Conservation (phyloP, 92 coral and sea anemone genomes). For the Desmophyllum pertusum region DNA sequence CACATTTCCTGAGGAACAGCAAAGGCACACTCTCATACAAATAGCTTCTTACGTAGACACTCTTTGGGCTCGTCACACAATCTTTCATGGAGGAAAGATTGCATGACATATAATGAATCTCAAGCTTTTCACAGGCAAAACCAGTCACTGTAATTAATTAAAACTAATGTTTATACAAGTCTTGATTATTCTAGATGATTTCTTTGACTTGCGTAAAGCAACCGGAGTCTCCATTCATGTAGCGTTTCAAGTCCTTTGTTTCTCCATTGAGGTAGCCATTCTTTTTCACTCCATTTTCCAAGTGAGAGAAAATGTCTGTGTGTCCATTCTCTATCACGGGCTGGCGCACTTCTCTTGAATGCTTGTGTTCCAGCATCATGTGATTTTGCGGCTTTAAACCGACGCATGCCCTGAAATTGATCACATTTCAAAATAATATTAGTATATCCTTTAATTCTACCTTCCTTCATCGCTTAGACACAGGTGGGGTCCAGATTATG, state of each 20-base stretch:
- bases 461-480: too few species aligned
- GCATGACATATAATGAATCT: too few species aligned
- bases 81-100: too few species aligned
- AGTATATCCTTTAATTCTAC: too few species aligned
- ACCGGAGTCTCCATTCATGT: slow-evolving; percentile 28
- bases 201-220: slow-evolving; percentile 25
- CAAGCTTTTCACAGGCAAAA: too few species aligned
- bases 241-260: slow-evolving; percentile 9
- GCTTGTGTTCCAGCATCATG: slow-evolving; percentile 94
- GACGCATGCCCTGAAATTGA: slow-evolving; percentile 90
- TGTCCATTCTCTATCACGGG: slow-evolving; percentile 4
- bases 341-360: slow-evolving; percentile 47
- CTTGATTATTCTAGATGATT: not conserved
- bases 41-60: too few species aligned
- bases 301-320: not conserved
- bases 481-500: too few species aligned
- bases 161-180: too few species aligned
- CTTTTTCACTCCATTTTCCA: slow-evolving; percentile 27
- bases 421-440: not conserved
- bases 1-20: too few species aligned
- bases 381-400: slow-evolving; percentile 97
- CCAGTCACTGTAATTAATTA: too few species aligned
- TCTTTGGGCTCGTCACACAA: too few species aligned
- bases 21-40: too few species aligned
- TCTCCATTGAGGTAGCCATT: slow-evolving; percentile 31